phyloP scores from a whole-genome alignment of 2,888 invertebrate genomes.

The Pecten maximus region DNA sequence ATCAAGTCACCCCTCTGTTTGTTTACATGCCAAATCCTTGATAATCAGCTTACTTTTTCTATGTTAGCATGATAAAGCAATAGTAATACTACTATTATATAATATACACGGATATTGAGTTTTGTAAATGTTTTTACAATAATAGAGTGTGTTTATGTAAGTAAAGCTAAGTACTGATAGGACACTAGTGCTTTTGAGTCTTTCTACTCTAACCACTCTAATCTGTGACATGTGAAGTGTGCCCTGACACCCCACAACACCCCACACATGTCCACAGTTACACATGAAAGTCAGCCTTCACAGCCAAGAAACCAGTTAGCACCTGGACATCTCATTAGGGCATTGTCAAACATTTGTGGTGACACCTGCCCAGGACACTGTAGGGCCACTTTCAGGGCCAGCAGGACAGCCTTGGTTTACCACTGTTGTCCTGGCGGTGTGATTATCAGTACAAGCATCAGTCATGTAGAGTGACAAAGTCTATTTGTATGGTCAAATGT shows the following conservation, averaged over 20 bases:
- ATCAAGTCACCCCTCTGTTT: neutral
- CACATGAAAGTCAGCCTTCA: neutral
- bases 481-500: conserved; percentile 33
- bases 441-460: conserved; percentile 24
- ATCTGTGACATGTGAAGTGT: conserved; percentile 26
- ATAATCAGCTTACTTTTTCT: neutral
- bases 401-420: neutral
- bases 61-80: neutral
- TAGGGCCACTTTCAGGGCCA: neutral
- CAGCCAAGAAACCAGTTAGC: neutral
- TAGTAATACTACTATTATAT: neutral
- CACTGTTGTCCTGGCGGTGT: neutral
- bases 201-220: neutral
- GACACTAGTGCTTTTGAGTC: neutral
- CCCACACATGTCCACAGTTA: neutral
- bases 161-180: neutral
- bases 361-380: conserved; percentile 30
- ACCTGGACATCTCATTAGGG: conserved; percentile 22
- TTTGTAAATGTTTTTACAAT: neutral
- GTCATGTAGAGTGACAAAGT: conserved; percentile 20
- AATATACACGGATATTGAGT: neutral
- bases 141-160: neutral
- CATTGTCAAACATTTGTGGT: neutral
- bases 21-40: neutral
- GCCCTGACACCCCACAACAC: neutral